Evolutionary conservation across 2,888 invertebrate species (phyloP), one percentile per base, ranked within the genome.

Genomic region (Polydrusus tereticollis): DNA sequence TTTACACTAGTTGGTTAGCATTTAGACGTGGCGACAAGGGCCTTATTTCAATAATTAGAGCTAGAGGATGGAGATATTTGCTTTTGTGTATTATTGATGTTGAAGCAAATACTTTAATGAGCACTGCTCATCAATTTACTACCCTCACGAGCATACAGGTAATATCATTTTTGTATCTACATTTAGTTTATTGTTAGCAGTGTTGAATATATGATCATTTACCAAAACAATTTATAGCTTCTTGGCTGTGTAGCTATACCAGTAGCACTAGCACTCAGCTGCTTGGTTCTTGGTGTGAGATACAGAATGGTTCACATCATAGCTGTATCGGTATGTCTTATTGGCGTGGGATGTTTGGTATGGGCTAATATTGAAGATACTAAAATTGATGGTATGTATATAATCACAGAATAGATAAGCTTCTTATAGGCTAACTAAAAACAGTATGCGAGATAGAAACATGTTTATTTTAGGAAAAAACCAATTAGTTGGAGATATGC

Each of bases 191-290:
- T n/a, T n/a, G n/a, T n/a, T n/a, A n/a, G n/a, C n/a, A n/a, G n/a
- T n/a, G 36, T 36, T 36, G 4, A 36, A 36, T 1, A 36, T 12
- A n/a, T 33, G n/a, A 2, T n/a, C 33, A 33, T 33, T 10, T 7
- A 7, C 1, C 7, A 7, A 33, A 6, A 33, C 33, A 4, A 10
- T 33, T 1, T 36, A 36, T 36, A 95, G 92, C 87, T 96, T 82
- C 86, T 96, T 79, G 94, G 95, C 76, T 95, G 95, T 84, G 93
- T 94, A 74, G 94, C 94, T 4, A 94, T 95, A 66, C 94, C 95
- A 0, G 92, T 93, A 8, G 94, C 95, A 3, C 84, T 95, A 75
- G 90, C 90, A 33, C 85, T 95, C 33, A 94, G 94, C 0, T 93
- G 93, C 78, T 88, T 94, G 0, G 91, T 94, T 85, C 87, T 95